Percentiles rank a stretch among this genome's conserved stretches.
Evolutionary conservation across 2,797 vertebrate genomes (phyloP).

Genomic region (Oreortyx pictus): DNA sequence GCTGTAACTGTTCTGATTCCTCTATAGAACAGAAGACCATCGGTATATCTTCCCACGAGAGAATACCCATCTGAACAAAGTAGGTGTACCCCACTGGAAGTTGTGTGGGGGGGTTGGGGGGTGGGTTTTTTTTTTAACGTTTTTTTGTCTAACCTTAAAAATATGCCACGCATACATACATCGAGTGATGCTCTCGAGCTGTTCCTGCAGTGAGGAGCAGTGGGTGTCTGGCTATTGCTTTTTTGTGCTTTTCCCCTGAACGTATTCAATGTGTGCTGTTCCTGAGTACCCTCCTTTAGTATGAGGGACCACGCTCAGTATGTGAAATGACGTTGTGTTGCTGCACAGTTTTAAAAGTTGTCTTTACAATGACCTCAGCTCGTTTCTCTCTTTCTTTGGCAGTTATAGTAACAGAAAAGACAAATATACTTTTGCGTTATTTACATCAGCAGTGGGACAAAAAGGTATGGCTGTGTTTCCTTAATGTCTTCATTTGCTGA

Average conservation of each 20-base stretch:
- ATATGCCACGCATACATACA: accelerated
- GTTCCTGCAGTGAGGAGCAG: not conserved
- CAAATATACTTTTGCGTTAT: constrained; percentile 93
- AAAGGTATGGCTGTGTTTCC: constrained; percentile 82
- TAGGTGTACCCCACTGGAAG: constrained; percentile 70
- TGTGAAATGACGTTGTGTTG: not conserved
- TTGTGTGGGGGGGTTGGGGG: not conserved
- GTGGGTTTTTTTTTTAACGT: not conserved
- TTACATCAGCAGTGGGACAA: constrained; percentile 97
- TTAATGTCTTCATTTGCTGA: not conserved
- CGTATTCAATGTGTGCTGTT: not conserved
- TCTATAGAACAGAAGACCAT: constrained; percentile 90
- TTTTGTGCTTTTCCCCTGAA: not conserved
- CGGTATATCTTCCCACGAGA: constrained; percentile 93
- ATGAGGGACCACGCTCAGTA: accelerated
- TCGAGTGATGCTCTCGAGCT: not conserved
- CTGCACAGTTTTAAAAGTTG: accelerated
- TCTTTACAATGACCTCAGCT: not conserved
- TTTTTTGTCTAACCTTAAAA: not conserved
- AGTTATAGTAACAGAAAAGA: constrained; percentile 98
- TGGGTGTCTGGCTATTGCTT: accelerated
- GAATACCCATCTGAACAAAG: constrained; percentile 96
- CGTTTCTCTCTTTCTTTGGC: constrained; percentile 26
- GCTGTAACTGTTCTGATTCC: not conserved
- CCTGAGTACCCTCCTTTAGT: not conserved